Evolutionary conservation across 2,888 invertebrate genomes (phyloP).

Genomic region (Prostheceraeus crozeri): DNA sequence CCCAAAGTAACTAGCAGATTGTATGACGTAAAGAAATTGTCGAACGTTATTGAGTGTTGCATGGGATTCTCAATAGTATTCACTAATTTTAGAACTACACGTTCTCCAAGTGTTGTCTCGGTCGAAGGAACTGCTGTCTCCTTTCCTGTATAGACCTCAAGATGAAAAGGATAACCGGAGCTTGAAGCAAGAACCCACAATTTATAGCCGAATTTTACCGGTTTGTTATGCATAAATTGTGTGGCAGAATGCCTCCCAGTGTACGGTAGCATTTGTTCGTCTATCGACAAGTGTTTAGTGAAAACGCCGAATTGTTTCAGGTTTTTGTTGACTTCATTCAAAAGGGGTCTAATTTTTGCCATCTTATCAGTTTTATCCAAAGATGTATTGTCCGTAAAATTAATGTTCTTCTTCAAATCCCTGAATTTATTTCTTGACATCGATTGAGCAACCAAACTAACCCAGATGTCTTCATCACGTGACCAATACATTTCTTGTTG

Average conservation of each 20-base stretch:
- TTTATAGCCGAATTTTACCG: conserved; percentile 24
- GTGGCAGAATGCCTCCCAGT: conserved; percentile 44
- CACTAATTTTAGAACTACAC: conserved; percentile 6
- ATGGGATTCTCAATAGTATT: background rate
- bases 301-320: conserved; percentile 39
- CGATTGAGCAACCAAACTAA: conserved; percentile 29
- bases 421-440: conserved; percentile 39
- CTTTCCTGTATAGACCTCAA: background rate
- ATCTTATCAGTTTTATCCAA: conserved; percentile 39
- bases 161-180: background rate
- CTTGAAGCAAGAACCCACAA: conserved; percentile 2
- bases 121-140: background rate
- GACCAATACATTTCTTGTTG: conserved; percentile 37
- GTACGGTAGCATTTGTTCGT: conserved; percentile 53
- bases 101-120: background rate
- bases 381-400: conserved; percentile 33
- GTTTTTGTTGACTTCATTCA: conserved; percentile 17
- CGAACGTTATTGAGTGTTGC: conserved; percentile 3
- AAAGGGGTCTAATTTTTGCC: conserved; percentile 37
- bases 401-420: conserved; percentile 39
- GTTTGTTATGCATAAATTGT: conserved; percentile 22
- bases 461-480: conserved; percentile 34
- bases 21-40: conserved; percentile 19
- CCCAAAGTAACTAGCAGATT: background rate
- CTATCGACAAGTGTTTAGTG: conserved; percentile 42